Evolutionary conservation across 2,888 invertebrate genomes (phyloP).

Genomic region (Agrotis segetum): DNA sequence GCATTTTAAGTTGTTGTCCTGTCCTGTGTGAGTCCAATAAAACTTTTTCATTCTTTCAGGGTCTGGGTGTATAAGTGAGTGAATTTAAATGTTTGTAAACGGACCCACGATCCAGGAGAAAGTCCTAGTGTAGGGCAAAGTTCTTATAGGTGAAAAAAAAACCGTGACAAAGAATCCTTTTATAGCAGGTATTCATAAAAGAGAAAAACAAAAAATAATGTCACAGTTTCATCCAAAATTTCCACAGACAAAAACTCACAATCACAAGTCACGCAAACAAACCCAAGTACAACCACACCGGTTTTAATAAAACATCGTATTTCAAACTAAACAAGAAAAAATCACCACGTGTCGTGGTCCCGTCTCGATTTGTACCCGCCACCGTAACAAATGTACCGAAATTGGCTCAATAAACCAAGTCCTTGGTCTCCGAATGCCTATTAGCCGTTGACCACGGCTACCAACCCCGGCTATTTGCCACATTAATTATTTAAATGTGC

Average conservation of each 20-base stretch:
- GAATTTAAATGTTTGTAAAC: too few relatives aligned
- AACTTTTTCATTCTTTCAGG: too few relatives aligned
- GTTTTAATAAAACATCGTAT: conserved; percentile 46
- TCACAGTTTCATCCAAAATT: not conserved
- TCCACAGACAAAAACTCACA: not conserved
- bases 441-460: conserved; percentile 83
- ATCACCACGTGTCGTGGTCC: conserved; percentile 64
- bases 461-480: conserved; percentile 70
- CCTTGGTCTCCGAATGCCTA: conserved; percentile 86
- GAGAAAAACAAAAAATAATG: too few relatives aligned
- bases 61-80: too few relatives aligned
- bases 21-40: too few relatives aligned
- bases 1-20: too few relatives aligned
- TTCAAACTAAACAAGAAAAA: conserved; percentile 68
- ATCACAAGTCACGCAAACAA: conserved; percentile 5
- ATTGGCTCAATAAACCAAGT: conserved; percentile 86
- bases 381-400: conserved; percentile 71
- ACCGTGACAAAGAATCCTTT: too few relatives aligned
- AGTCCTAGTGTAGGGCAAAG: too few relatives aligned
- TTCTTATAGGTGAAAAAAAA: too few relatives aligned
- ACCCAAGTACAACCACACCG: not conserved
- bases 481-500: conserved; percentile 86
- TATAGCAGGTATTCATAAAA: too few relatives aligned
- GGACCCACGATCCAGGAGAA: too few relatives aligned
- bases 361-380: conserved; percentile 74